Base-by-base conservation (phyloP, 2,113 vertebrate species). In the Bostrychus sinensis region DNA sequence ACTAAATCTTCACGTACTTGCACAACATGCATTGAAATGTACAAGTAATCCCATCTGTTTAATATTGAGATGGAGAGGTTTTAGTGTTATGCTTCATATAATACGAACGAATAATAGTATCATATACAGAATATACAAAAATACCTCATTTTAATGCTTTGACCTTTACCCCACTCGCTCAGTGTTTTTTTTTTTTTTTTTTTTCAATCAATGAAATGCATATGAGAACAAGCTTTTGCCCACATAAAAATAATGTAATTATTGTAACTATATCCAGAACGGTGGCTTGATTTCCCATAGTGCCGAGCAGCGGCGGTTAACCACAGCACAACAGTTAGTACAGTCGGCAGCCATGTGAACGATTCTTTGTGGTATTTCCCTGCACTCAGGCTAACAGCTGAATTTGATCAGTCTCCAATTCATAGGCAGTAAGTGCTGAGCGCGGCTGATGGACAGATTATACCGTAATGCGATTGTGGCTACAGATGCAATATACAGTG, bases 361-460 rank as follows among this genome's bases (percentile, higher is more conserved):
- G 13, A 56, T 48, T 68, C 45, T 62, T 66, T 53, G 45, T 62
- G 20, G 26, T 59, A 42, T 72, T 72, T 69, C 46, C 61, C 48
- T 62, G 57, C 56, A 75, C 70, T 71, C 30, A 54, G 62, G 59
- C 65, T 69, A 67, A 69, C 63, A 46, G 58, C 62, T 28, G 34
- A 62, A 72, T 83, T 78, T 84, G 56, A 80, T 80, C 75, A 66
- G 39, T 22, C 10, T 71, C 51, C 48, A 69, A 60, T 81, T 75
- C 45, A 72, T 68, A 66, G 39, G 68, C 48, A 37, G 65, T 63
- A 66, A 77, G 61, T 60, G 56, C 77, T 68, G 75, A 81, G 71
- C 63, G 70, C 48, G 56, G 67, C 67, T 76, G 70, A 88, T 64
- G 75, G 76, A 69, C 62, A 77, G 75, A 82, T 88, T 76, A 80